Percentiles rank a stretch among this genome's conserved stretches.
phyloP scores from a whole-genome alignment of 2,888 invertebrate species.

The Pandemis heparana region DNA sequence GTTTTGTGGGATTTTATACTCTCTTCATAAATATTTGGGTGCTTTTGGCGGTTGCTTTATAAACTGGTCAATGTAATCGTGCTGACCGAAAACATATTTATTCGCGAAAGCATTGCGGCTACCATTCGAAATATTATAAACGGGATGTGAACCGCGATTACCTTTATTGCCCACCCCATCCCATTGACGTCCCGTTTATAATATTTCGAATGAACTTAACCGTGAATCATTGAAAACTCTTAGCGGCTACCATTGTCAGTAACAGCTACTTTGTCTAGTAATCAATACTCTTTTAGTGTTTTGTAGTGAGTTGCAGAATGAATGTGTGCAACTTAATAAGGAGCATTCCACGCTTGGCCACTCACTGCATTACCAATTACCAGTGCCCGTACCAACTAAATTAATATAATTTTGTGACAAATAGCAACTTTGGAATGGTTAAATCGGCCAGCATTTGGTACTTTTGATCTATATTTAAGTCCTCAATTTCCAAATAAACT shows the following conservation, averaged over 20 bases:
- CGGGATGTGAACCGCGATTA: too few relatives aligned
- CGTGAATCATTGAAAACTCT: too few relatives aligned
- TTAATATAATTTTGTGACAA: neutral
- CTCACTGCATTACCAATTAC: too few relatives aligned
- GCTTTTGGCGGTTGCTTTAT: neutral
- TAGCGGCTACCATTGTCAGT: neutral
- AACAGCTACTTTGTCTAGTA: neutral
- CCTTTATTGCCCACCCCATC: too few relatives aligned
- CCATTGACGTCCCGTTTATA: too few relatives aligned
- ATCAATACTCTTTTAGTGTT: neutral
- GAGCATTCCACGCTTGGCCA: too few relatives aligned
- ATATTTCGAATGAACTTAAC: too few relatives aligned
- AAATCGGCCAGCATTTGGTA: neutral
- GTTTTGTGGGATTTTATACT: neutral
- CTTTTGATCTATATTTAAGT: neutral
- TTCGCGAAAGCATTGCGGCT: neutral
- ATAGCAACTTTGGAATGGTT: neutral
- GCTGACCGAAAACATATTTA: neutral
- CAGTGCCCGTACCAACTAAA: too few relatives aligned
- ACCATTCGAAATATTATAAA: too few relatives aligned
- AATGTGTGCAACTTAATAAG: too few relatives aligned
- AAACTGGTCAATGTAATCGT: neutral
- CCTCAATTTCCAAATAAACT: conserved; percentile 5
- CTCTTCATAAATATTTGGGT: neutral
- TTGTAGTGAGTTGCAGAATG: neutral